Evolutionary conservation across 1,140 invertebrate species (phyloP).

Genomic region (Procambarus virginalis): DNA sequence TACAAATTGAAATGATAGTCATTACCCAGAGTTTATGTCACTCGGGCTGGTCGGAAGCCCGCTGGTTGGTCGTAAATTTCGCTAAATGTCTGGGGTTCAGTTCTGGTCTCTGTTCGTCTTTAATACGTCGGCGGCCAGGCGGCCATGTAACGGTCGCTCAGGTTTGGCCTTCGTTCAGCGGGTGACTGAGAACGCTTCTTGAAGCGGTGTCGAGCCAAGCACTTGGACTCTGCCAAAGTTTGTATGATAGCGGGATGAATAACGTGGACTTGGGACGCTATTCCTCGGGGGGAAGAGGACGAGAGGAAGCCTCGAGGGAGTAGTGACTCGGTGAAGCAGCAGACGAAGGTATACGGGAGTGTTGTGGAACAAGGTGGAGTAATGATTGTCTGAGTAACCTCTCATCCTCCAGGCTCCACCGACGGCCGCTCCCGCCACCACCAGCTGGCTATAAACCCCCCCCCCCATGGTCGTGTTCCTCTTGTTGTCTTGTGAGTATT

Average conservation of each 20-base stretch:
- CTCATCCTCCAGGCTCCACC: neutral
- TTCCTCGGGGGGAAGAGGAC: neutral
- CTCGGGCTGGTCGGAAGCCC: constrained; percentile 32
- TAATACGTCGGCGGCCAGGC: neutral
- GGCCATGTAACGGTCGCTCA: neutral
- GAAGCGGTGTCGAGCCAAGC: too few relatives aligned
- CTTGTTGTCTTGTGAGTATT: too few relatives aligned
- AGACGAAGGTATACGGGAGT: neutral
- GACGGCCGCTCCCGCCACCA: neutral
- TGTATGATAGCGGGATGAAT: neutral
- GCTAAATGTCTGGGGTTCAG: constrained; percentile 26
- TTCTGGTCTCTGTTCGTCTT: neutral
- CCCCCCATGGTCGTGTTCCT: too few relatives aligned
- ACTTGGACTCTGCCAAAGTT: neutral
- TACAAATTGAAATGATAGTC: constrained; percentile 60
- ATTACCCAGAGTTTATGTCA: constrained; percentile 57
- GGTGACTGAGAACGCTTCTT: too few relatives aligned
- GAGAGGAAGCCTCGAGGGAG: neutral
- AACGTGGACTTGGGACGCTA: neutral
- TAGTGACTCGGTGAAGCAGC: neutral
- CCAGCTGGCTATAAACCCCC: too few relatives aligned
- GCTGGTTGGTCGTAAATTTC: constrained; percentile 35
- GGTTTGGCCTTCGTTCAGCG: neutral
- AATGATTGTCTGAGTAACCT: neutral
- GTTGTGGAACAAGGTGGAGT: neutral